These are phyloP conservation scores for Podocnemis expansa DNA, from an alignment of 2,113 vertebrate genomes.

Conservation along the genomic window DNA sequence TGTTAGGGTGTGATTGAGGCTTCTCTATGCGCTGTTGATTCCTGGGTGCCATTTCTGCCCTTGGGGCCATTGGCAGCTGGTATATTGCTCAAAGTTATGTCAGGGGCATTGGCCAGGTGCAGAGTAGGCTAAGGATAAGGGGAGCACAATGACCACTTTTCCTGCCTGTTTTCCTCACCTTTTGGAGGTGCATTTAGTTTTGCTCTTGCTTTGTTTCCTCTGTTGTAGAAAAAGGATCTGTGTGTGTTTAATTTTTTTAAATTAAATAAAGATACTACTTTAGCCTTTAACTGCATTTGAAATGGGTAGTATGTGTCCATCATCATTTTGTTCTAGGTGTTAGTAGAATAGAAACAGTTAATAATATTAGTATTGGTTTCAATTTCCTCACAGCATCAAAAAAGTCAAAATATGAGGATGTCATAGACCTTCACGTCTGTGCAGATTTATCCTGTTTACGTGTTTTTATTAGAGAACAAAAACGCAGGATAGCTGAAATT, in stretches of 20 bases:
- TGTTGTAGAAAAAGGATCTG: neutral
- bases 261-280: neutral
- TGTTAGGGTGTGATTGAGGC: neutral
- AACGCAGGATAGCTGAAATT: slow-evolving; percentile 90
- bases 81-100: neutral
- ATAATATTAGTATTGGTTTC: neutral
- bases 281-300: neutral
- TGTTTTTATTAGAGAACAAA: slow-evolving; percentile 92
- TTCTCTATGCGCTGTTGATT: neutral
- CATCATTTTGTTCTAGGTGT: neutral
- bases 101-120: neutral
- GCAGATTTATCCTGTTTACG: slow-evolving; percentile 91
- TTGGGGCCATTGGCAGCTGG: neutral
- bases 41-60: accelerated
- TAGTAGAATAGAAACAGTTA: neutral
- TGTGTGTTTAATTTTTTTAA: neutral
- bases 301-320: neutral
- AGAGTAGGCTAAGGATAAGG: neutral
- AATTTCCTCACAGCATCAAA: slow-evolving; percentile 79
- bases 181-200: neutral
- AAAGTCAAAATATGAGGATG: slow-evolving; percentile 84
- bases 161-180: neutral
- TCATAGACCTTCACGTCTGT: slow-evolving; percentile 88
- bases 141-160: neutral
- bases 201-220: neutral